phyloP scores from a whole-genome alignment of 2,888 invertebrate genomes.

The Lutraria lutraria region DNA sequence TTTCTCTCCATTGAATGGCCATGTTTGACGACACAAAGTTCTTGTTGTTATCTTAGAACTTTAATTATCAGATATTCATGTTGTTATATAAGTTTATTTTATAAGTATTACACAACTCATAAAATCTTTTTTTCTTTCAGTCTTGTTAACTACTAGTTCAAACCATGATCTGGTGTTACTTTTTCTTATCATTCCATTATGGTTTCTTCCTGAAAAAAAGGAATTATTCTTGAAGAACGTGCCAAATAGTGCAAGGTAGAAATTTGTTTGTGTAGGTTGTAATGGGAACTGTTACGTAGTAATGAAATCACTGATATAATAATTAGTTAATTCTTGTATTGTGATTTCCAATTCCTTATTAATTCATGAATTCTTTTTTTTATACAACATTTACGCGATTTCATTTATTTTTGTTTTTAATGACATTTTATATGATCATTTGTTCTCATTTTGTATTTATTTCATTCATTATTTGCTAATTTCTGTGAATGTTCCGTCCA shows the following conservation, averaged over 20 bases:
- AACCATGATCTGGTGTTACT: too few species aligned
- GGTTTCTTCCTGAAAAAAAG: too few species aligned
- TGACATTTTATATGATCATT: neutral
- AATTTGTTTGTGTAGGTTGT: neutral
- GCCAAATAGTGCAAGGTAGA: neutral
- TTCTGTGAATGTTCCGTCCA: neutral
- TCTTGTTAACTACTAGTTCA: too few species aligned
- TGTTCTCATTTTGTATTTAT: neutral
- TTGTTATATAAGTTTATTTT: too few species aligned
- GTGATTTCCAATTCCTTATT: neutral
- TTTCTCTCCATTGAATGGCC: too few species aligned
- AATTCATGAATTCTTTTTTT: neutral
- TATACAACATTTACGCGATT: neutral
- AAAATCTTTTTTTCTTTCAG: too few species aligned
- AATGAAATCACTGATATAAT: neutral
- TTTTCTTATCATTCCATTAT: too few species aligned
- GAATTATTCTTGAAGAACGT: neutral
- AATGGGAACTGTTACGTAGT: neutral
- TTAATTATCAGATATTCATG: too few species aligned
- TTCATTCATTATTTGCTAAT: neutral
- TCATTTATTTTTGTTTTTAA: neutral
- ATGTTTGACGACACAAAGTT: too few species aligned
- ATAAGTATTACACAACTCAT: too few species aligned
- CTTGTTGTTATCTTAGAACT: too few species aligned
- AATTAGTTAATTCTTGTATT: neutral